These are phyloP conservation scores for Melinopterus prodromus DNA, from an alignment of 2,888 invertebrate species.

Conservation along the genomic window DNA sequence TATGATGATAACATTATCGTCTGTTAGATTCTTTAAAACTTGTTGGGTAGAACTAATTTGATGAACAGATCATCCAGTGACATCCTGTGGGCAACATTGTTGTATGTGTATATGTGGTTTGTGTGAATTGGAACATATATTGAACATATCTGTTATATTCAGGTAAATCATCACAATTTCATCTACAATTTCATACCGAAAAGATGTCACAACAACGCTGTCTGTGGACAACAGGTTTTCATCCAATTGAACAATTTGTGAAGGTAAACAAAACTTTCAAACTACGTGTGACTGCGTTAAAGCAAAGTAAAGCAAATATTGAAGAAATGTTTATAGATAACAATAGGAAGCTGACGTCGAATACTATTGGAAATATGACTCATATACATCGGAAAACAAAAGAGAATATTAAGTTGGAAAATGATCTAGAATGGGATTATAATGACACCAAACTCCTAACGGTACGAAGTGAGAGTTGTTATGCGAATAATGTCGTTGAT, in stretches of 20 bases:
- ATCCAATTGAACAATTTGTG: neutral
- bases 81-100: no score
- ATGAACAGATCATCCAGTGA: no score
- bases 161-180: no score
- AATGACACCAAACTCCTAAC: neutral
- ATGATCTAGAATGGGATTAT: neutral
- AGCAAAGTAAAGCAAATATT: neutral
- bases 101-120: no score
- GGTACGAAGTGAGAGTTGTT: neutral
- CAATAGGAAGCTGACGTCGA: neutral
- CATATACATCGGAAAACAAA: neutral
- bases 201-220: neutral
- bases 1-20: no score
- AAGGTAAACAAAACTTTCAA: neutral
- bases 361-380: neutral
- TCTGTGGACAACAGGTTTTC: neutral
- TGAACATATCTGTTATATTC: no score
- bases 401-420: neutral
- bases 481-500: neutral
- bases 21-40: no score
- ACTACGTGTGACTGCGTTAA: neutral
- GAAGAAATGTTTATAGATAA: neutral
- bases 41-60: no score
- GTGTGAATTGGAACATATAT: no score
- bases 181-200: neutral